Evolutionary conservation across 2,888 invertebrate species (phyloP).

Genomic region (Caenorhabditis sp.): DNA sequence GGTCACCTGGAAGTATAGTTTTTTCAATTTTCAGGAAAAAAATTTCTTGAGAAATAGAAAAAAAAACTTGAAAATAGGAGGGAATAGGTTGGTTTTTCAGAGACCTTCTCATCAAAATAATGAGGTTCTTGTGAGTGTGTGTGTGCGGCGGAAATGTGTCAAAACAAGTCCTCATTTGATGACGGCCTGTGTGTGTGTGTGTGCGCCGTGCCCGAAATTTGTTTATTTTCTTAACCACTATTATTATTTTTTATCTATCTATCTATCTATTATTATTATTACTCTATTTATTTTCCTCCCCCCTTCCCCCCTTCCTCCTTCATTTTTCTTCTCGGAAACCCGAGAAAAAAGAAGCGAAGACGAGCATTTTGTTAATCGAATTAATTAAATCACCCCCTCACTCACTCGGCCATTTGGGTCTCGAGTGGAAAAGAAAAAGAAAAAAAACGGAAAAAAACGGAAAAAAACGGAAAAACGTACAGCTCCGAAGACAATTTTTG

Average conservation of each 20-base stretch:
- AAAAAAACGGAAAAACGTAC: background rate
- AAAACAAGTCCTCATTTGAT: slow-evolving; percentile 59
- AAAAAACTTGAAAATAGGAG: background rate
- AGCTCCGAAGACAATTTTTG: too few relatives aligned
- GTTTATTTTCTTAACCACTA: slow-evolving; percentile 3
- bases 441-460: too few relatives aligned
- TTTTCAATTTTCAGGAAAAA: slow-evolving; percentile 1
- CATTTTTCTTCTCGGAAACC: too few relatives aligned
- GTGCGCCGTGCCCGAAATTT: slow-evolving; percentile 7
- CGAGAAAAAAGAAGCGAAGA: too few relatives aligned
- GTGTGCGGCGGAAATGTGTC: slow-evolving; percentile 30
- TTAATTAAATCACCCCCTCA: background rate
- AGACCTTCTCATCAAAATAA: slow-evolving; percentile 35
- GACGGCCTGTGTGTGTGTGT: background rate
- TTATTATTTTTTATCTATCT: too few relatives aligned
- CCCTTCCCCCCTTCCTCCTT: too few relatives aligned
- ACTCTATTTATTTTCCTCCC: too few relatives aligned
- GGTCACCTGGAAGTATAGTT: too few relatives aligned
- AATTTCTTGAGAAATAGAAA: background rate
- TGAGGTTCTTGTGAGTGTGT: slow-evolving; percentile 33
- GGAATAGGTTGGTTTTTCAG: too few relatives aligned
- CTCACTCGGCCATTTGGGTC: background rate
- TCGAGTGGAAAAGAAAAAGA: background rate
- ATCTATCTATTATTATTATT: too few relatives aligned
- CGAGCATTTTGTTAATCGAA: too few relatives aligned